These are phyloP conservation scores for Stercorarius parasiticus DNA, from an alignment of 2,113 vertebrate genomes.

Conservation along the genomic window DNA sequence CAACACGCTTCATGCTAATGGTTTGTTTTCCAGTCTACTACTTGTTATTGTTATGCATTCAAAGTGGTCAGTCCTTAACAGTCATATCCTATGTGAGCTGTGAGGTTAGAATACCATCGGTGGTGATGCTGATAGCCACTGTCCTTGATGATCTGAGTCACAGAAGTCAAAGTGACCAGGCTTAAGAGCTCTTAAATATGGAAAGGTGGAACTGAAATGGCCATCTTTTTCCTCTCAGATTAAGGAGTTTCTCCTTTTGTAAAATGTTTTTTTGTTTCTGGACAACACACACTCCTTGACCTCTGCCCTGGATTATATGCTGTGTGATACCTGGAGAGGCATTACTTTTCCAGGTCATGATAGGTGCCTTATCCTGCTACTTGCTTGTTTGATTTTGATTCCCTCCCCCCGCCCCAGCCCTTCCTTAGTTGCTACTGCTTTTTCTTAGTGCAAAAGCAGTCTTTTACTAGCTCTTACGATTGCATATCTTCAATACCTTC, in stretches of 20 bases:
- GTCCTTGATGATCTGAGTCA: background rate
- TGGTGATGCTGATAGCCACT: background rate
- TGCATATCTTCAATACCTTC: background rate
- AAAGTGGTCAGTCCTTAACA: background rate
- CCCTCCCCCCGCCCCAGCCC: rapidly evolving
- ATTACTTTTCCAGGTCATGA: background rate
- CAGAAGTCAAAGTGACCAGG: background rate
- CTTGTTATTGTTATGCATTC: background rate
- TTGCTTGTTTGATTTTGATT: background rate
- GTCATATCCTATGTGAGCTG: background rate
- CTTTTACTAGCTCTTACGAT: background rate
- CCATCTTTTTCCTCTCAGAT: background rate
- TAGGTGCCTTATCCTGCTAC: background rate
- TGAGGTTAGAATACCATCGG: background rate
- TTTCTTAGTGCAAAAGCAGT: background rate
- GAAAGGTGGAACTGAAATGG: background rate
- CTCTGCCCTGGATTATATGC: background rate
- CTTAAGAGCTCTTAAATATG: background rate
- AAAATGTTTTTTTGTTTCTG: background rate
- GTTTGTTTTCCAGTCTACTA: background rate
- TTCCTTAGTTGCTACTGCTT: background rate
- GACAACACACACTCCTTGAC: background rate
- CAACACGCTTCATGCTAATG: background rate
- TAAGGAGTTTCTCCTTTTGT: background rate
- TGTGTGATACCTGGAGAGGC: background rate